phyloP scores from a whole-genome alignment of 2,888 invertebrate genomes.

The Amphipoea lucens region DNA sequence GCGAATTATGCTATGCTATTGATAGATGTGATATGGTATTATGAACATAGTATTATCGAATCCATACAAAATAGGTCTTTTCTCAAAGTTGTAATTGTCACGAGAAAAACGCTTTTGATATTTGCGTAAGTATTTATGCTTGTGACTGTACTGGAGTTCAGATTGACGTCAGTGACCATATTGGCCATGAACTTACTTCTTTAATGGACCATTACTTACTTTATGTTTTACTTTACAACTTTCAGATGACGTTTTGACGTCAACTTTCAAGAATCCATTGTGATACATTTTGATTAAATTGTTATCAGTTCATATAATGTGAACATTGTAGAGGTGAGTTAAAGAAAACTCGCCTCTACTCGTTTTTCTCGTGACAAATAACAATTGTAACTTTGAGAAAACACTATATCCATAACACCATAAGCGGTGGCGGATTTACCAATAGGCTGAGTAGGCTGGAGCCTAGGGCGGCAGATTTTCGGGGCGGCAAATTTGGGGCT shows the following conservation, averaged over 20 bases:
- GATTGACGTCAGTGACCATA: conserved; percentile 43
- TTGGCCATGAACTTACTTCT: conserved; percentile 41
- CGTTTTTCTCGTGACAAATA: not conserved
- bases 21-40: not conserved
- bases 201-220: conserved; percentile 32
- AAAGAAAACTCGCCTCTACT: too few relatives aligned
- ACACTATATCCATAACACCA: too few relatives aligned
- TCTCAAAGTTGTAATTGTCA: not conserved
- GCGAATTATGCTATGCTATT: not conserved
- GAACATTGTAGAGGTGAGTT: too few relatives aligned
- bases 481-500: too few relatives aligned
- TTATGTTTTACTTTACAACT: conserved; percentile 25
- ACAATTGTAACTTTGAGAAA: not conserved
- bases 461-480: too few relatives aligned
- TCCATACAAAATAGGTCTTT: not conserved
- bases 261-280: conserved; percentile 9
- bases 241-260: not conserved
- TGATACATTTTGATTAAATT: conserved; percentile 36
- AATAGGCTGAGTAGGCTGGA: too few relatives aligned
- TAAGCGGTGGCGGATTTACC: too few relatives aligned
- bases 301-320: conserved; percentile 3
- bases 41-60: not conserved
- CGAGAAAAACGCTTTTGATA: not conserved
- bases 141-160: not conserved
- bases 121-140: not conserved